These are phyloP conservation scores for Petrolisthes manimaculis DNA, from an alignment of 2,888 invertebrate species.

Conservation along the genomic window DNA sequence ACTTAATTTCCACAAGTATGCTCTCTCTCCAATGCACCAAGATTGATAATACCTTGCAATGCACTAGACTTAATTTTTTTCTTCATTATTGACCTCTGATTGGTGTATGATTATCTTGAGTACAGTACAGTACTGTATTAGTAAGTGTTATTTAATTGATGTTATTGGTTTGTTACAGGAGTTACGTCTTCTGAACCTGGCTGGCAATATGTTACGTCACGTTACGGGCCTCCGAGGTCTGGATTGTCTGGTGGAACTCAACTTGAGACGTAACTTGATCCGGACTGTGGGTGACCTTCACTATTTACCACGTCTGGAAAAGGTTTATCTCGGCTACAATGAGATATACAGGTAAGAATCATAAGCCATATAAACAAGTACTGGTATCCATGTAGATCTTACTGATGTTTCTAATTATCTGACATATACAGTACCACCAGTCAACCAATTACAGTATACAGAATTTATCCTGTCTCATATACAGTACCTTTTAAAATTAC, in stretches of 20 bases:
- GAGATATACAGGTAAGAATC: constrained; percentile 76
- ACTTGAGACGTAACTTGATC: constrained; percentile 87
- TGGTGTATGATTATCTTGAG: no score
- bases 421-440: no score
- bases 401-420: no score
- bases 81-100: no score
- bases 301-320: constrained; percentile 81
- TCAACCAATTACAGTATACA: no score
- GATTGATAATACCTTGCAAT: no score
- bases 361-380: not conserved
- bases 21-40: no score
- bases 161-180: constrained; percentile 74
- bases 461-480: no score
- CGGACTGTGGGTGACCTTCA: constrained; percentile 84
- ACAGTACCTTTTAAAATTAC: no score
- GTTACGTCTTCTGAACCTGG: constrained; percentile 90
- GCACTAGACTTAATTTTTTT: no score
- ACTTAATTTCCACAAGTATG: no score
- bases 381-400: not conserved
- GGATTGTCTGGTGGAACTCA: constrained; percentile 84
- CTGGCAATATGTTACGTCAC: constrained; percentile 87
- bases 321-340: constrained; percentile 87
- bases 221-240: constrained; percentile 84
- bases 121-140: no score
- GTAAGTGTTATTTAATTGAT: not conserved